Conservation (phyloP, 2,113 vertebrate species). For the Chunga burmeisteri region DNA sequence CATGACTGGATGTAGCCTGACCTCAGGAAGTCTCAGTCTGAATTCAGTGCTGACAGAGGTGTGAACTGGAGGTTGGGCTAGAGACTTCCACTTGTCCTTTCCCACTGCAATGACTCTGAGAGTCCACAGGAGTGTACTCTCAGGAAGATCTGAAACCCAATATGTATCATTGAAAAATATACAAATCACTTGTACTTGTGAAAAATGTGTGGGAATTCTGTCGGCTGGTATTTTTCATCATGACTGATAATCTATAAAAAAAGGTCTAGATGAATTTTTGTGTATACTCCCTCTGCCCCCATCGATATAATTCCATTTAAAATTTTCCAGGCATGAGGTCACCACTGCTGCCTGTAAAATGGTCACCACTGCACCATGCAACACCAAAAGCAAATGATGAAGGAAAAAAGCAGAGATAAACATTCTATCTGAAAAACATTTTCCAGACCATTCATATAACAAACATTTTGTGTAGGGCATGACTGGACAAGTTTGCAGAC, state of each 20-base stretch:
- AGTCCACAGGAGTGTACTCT: not conserved
- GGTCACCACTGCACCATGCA: not conserved
- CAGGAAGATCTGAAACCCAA: not conserved
- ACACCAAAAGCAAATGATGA: not conserved
- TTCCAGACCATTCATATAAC: not conserved
- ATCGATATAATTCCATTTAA: rapidly evolving
- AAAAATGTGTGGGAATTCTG: not conserved
- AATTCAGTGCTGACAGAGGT: not conserved
- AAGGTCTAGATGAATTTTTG: rapidly evolving
- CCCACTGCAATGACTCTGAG: not conserved
- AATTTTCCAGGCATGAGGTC: not conserved
- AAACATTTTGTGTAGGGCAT: not conserved
- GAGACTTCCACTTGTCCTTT: not conserved
- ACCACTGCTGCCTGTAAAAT: not conserved
- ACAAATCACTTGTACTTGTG: not conserved
- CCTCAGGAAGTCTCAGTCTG: not conserved
- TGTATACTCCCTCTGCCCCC: not conserved
- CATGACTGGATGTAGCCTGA: not conserved
- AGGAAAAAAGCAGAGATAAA: not conserved
- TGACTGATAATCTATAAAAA: not conserved
- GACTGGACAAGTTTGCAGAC: not conserved
- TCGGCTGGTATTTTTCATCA: not conserved
- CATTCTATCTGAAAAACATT: not conserved
- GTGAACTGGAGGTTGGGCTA: not conserved
- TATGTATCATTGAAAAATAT: not conserved